These are phyloP conservation scores for Platycheirus albimanus DNA, from an alignment of 2,888 invertebrate species.

Conservation along the genomic window DNA sequence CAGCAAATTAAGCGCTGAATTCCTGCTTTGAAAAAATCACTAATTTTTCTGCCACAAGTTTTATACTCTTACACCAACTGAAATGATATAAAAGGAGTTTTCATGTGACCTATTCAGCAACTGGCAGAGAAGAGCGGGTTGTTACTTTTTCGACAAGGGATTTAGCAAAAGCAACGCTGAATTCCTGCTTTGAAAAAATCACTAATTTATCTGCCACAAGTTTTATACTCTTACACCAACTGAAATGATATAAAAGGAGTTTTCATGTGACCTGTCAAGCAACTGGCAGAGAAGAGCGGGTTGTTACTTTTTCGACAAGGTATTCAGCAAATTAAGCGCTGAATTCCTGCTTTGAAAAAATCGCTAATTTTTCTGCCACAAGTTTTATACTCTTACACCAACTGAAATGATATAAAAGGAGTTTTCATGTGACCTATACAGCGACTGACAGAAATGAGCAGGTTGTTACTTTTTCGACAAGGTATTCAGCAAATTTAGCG, in stretches of 20 bases:
- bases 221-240: background rate
- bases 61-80: background rate
- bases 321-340: background rate
- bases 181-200: constrained; percentile 1
- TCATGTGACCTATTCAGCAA: background rate
- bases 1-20: background rate
- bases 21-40: background rate
- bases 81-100: background rate
- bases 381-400: constrained; percentile 12
- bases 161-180: background rate
- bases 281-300: background rate
- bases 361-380: constrained; percentile 18
- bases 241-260: background rate
- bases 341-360: constrained; percentile 9
- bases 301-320: constrained; percentile 1
- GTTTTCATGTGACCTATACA: background rate
- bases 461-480: background rate
- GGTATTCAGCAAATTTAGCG: background rate
- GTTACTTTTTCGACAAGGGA: background rate
- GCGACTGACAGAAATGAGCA: background rate
- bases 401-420: background rate
- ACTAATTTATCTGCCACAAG: background rate
- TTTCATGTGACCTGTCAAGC: background rate
- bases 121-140: background rate
- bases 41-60: background rate